These are phyloP conservation scores for Acleris cristana DNA, from an alignment of 2,888 invertebrate species.

Conservation along the genomic window DNA sequence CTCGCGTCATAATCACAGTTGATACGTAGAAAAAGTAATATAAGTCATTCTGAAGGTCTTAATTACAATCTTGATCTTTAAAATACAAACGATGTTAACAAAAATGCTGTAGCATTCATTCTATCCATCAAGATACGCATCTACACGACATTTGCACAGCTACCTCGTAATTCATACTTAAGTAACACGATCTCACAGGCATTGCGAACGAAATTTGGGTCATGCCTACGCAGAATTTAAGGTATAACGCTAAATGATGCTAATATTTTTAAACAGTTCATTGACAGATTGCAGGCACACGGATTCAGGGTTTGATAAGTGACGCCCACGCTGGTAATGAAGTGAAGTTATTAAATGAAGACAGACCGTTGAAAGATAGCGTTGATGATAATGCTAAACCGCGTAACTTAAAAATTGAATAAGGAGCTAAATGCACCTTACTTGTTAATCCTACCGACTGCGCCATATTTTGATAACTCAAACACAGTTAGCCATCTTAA, in stretches of 20 bases:
- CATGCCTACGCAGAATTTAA: slow-evolving; percentile 55
- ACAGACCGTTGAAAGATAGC: slow-evolving; percentile 10
- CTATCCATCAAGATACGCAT: slow-evolving; percentile 25
- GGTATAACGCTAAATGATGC: slow-evolving; percentile 54
- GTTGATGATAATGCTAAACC: too few species aligned
- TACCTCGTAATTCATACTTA: slow-evolving; percentile 26
- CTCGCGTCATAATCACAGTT: too few species aligned
- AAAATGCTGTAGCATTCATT: slow-evolving; percentile 8
- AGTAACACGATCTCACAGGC: slow-evolving; percentile 24
- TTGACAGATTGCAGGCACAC: slow-evolving; percentile 48
- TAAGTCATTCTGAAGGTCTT: slow-evolving; percentile 4
- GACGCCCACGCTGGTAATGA: slow-evolving; percentile 23
- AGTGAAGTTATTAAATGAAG: slow-evolving; percentile 9
- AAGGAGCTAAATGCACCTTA: too few species aligned
- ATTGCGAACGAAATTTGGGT: slow-evolving; percentile 51
- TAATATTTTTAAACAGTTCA: slow-evolving; percentile 58
- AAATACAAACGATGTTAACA: slow-evolving; percentile 20
- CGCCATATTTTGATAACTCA: too few species aligned
- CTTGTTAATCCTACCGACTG: too few species aligned
- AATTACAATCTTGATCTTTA: slow-evolving; percentile 12
- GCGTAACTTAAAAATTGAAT: too few species aligned
- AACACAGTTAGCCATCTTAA: too few species aligned
- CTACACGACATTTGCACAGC: slow-evolving; percentile 22
- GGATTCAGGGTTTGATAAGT: slow-evolving; percentile 33
- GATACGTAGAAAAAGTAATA: not conserved